A percentile compares a stretch with the other conserved stretches of the same genome.
Evolutionary conservation across 2,888 invertebrate species (phyloP).

Genomic region (Abscondita cerata): DNA sequence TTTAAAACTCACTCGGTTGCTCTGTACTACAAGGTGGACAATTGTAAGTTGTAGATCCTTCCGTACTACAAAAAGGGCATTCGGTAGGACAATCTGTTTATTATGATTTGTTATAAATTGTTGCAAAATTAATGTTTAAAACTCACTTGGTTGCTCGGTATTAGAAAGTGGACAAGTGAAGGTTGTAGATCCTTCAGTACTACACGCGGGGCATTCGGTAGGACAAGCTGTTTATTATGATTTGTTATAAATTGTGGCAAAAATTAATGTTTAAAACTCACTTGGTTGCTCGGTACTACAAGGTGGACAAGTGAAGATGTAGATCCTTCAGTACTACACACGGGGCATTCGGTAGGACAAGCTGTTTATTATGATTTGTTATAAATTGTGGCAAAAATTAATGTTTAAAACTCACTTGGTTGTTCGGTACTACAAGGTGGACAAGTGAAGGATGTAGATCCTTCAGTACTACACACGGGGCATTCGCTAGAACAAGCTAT

Average conservation of each 20-base stretch:
- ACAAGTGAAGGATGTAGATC: background rate
- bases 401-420: too few relatives aligned
- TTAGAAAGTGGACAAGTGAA: too few relatives aligned
- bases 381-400: background rate
- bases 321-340: conserved; percentile 2
- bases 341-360: conserved; percentile 7
- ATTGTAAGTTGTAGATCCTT: background rate
- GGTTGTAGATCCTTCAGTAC: too few relatives aligned
- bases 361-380: background rate
- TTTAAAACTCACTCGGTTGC: background rate
- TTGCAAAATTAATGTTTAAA: too few relatives aligned
- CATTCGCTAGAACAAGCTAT: conserved; percentile 6
- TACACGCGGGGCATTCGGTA: too few relatives aligned
- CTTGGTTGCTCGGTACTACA: background rate
- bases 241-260: too few relatives aligned
- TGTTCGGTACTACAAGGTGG: too few relatives aligned
- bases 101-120: too few relatives aligned
- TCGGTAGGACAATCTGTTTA: too few relatives aligned
- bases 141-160: too few relatives aligned
- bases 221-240: background rate
- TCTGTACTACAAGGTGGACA: background rate
- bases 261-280: background rate
- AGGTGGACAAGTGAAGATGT: conserved; percentile 1
- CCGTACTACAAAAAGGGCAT: conserved; percentile 1
- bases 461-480: conserved; percentile 16